These are phyloP conservation scores for Sebastes hubbsi DNA, from an alignment of 2,797 vertebrate species.

Conservation along the genomic window DNA sequence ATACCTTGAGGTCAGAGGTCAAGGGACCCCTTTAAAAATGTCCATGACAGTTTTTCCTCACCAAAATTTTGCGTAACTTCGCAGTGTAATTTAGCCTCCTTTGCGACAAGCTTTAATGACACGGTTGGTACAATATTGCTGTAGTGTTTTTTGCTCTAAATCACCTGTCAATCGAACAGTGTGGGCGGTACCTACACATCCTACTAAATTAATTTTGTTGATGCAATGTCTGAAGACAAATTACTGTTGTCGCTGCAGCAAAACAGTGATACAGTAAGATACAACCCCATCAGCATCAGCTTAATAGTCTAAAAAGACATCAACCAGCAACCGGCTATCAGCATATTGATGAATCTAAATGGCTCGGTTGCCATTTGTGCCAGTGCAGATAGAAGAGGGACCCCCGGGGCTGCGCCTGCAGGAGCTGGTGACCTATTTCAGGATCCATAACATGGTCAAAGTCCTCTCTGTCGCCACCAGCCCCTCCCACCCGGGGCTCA, in stretches of 20 bases:
- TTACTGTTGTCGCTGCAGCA: background rate
- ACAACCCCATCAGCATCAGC: background rate
- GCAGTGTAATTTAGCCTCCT: no score
- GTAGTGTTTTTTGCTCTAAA: background rate
- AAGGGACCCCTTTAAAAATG: no score
- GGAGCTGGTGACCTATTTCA: conserved; percentile 69
- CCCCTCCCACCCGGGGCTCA: background rate
- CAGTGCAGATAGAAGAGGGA: background rate
- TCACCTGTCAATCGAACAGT: background rate
- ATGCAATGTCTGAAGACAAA: no score
- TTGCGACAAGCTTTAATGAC: no score
- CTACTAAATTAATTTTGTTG: background rate
- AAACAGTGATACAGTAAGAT: background rate
- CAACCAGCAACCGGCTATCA: conserved; percentile 29
- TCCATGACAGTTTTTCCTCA: no score
- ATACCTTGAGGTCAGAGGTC: no score
- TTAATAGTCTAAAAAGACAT: conserved; percentile 7
- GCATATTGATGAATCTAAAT: conserved; percentile 65
- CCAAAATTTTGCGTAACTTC: no score
- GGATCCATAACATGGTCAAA: conserved; percentile 51
- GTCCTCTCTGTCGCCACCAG: conserved; percentile 9
- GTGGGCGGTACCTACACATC: background rate
- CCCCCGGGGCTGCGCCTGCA: conserved; percentile 11
- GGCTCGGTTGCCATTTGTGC: conserved; percentile 44
- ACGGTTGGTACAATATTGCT: background rate